A percentile compares a stretch with the other conserved stretches of the same genome.
Evolutionary conservation across 2,888 invertebrate genomes (phyloP).

Genomic region (Ochropleura leucogaster): DNA sequence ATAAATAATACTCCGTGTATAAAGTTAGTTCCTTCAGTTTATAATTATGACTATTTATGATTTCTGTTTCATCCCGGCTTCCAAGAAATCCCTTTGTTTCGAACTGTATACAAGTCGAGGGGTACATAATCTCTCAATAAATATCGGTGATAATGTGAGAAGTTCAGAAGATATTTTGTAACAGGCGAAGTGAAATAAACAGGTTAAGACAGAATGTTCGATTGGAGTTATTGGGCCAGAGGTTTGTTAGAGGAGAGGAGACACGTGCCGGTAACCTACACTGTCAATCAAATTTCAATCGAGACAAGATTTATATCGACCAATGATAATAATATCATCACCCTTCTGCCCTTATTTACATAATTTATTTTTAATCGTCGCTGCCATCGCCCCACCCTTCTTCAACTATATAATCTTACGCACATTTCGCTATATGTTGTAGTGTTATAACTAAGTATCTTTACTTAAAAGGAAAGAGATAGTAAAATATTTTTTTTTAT

Average conservation of each 20-base stretch:
- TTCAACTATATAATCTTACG: not conserved
- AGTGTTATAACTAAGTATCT: not conserved
- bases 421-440: too few species aligned
- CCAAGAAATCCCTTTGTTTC: slow-evolving; percentile 50
- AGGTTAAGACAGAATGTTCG: not conserved
- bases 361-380: not conserved
- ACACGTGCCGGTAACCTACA: too few species aligned
- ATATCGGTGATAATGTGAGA: slow-evolving; percentile 18
- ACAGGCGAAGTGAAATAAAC: slow-evolving; percentile 11
- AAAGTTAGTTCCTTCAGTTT: slow-evolving; percentile 36
- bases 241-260: not conserved
- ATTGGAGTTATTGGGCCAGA: not conserved
- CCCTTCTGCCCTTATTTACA: not conserved
- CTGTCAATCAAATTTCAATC: not conserved
- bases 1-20: slow-evolving; percentile 39
- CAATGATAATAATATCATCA: not conserved
- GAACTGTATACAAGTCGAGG: not conserved
- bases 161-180: not conserved
- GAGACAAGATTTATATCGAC: not conserved
- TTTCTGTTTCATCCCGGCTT: slow-evolving; percentile 31
- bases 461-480: not conserved
- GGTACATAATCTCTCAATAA: slow-evolving; percentile 4
- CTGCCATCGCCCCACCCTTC: too few species aligned
- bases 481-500: not conserved
- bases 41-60: slow-evolving; percentile 43